Percentiles rank a stretch among this genome's conserved stretches.
These are phyloP conservation scores for Sussaba pulchella DNA, from an alignment of 2,888 invertebrate species.

Conservation along the genomic window DNA sequence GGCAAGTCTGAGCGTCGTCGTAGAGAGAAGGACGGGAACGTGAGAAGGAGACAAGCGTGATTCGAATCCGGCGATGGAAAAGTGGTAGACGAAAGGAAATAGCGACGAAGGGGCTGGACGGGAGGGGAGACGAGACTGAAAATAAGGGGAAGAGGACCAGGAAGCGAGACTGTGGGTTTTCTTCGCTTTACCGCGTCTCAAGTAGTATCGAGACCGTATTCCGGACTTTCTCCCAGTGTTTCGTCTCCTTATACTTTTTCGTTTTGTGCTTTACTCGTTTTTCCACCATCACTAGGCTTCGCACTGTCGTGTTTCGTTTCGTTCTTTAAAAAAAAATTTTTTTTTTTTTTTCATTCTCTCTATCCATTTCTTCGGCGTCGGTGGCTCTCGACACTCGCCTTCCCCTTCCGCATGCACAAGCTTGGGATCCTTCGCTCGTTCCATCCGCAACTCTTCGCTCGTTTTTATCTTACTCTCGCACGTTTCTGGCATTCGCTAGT, in stretches of 20 bases:
- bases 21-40: slow-evolving; percentile 43
- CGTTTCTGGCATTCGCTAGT: slow-evolving; percentile 21
- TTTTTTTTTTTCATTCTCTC: slow-evolving; percentile 20
- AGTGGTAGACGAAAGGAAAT: slow-evolving; percentile 54
- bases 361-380: slow-evolving; percentile 31
- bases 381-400: slow-evolving; percentile 1
- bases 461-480: slow-evolving; percentile 51
- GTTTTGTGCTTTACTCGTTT: slow-evolving; percentile 19
- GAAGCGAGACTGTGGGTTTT: slow-evolving; percentile 60
- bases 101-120: slow-evolving; percentile 26
- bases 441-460: slow-evolving; percentile 48
- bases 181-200: slow-evolving; percentile 57
- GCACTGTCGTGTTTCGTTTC: slow-evolving; percentile 30
- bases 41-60: slow-evolving; percentile 75
- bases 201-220: slow-evolving; percentile 62
- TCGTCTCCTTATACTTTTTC: slow-evolving; percentile 31
- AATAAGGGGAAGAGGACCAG: slow-evolving; percentile 5
- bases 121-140: slow-evolving; percentile 13
- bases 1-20: slow-evolving; percentile 41
- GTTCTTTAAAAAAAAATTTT: background rate
- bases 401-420: slow-evolving; percentile 4
- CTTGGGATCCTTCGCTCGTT: slow-evolving; percentile 39
- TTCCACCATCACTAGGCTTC: slow-evolving; percentile 24
- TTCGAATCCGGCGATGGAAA: slow-evolving; percentile 74
- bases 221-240: slow-evolving; percentile 58